Conservation (phyloP, 2,888 invertebrate genomes). For the Philopedon plagiatum region DNA sequence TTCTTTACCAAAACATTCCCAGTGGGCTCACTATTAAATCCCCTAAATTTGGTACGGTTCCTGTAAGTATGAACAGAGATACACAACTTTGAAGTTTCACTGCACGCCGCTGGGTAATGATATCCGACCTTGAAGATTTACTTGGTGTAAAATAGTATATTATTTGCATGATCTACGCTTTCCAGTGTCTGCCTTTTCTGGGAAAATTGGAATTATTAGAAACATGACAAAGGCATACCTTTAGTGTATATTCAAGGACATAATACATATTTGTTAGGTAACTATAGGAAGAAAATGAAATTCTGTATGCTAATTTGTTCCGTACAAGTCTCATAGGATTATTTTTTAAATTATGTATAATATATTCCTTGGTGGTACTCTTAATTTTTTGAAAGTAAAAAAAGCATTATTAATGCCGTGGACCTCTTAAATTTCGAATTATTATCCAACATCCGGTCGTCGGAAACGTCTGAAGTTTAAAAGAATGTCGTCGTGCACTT, state of each 20-base stretch:
- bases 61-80: too few relatives aligned
- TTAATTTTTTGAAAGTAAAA: neutral
- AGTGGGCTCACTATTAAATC: too few relatives aligned
- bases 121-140: constrained; percentile 7
- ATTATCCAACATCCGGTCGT: constrained; percentile 5
- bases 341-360: too few relatives aligned
- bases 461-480: constrained; percentile 18
- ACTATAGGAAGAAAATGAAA: neutral
- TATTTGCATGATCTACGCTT: constrained; percentile 5
- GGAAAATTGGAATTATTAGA: neutral
- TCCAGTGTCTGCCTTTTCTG: neutral
- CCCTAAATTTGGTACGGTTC: too few relatives aligned
- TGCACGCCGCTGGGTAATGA: neutral
- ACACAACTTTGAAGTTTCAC: too few relatives aligned
- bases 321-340: too few relatives aligned
- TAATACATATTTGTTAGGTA: neutral
- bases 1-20: too few relatives aligned
- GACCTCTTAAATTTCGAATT: constrained; percentile 2
- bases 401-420: neutral
- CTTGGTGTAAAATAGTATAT: neutral
- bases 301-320: neutral
- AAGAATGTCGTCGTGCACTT: constrained; percentile 22
- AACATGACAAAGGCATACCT: constrained; percentile 4
- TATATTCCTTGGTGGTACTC: neutral
- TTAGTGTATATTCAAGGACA: constrained; percentile 1